Percentiles rank a stretch among this genome's conserved stretches.
Conservation (phyloP, 2,113 vertebrate genomes). For the Alectura lathami region DNA sequence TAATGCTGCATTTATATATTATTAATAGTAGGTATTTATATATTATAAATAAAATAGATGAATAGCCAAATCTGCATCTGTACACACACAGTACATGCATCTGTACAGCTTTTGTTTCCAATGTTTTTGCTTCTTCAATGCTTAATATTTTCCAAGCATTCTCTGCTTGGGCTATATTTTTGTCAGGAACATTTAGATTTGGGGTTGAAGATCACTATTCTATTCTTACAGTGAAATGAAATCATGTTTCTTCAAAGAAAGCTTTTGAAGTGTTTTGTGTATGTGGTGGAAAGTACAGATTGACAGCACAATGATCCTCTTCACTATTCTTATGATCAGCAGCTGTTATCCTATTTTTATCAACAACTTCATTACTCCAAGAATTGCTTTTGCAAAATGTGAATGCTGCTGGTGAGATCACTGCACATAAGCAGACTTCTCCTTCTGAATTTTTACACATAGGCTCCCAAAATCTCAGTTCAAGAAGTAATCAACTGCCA, state of each 20-base stretch:
- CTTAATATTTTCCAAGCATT: conserved; percentile 10
- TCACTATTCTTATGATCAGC: conserved; percentile 37
- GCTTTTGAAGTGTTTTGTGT: conserved; percentile 9
- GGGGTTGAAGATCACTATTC: not conserved
- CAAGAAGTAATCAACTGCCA: not conserved
- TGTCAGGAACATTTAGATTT: not conserved
- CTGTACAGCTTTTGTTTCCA: not conserved
- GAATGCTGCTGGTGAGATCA: conserved; percentile 38
- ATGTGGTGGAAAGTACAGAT: not conserved
- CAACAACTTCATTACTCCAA: conserved; percentile 26
- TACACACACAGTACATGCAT: not conserved
- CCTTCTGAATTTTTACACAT: not conserved
- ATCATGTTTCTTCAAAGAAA: conserved; percentile 29
- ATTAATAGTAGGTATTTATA: not conserved
- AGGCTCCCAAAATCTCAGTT: not conserved
- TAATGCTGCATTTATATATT: not conserved
- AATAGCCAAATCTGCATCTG: not conserved
- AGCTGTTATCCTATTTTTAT: conserved; percentile 69
- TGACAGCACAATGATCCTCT: conserved; percentile 44
- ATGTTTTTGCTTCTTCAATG: conserved; percentile 2
- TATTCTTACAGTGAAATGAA: conserved; percentile 17
- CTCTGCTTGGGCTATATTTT: not conserved
- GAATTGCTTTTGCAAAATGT: conserved; percentile 6
- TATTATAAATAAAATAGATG: not conserved
- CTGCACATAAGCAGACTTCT: not conserved